Base-by-base conservation (phyloP, 2,113 vertebrate species). In the Corythornis cristatus region DNA sequence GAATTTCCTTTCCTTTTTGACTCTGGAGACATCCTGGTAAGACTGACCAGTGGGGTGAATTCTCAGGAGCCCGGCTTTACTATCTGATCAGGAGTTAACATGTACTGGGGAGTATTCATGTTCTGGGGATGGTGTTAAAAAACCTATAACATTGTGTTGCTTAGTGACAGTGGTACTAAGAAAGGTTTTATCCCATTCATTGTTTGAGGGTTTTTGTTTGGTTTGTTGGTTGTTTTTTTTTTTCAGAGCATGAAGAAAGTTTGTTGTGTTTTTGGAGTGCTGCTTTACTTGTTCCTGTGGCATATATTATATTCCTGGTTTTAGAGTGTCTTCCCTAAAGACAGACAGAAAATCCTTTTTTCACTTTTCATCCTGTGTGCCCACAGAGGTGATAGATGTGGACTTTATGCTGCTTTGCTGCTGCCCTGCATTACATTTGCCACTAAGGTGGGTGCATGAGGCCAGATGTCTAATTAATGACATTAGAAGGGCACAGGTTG, bases 401-500 rank as follows among this genome's bases (percentile, higher is more conserved):
- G 37, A 62, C 35, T 91, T 85, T 91, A 45, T 54, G 58, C 46
- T 87, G 78, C 46, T 93, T 57, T 89, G 78, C 64, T 89, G 84
- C 88, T 89, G 72, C 67, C 61, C 19, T 58, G 75, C 72, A 21
- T 94, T 85, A 14, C 82, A 91, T 87, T 89, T 91, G 77, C 86
- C 89, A 54, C 86, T 88, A 57, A 87, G 87, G 62, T 91, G 88
- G 31, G 82, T 95, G 58, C 87, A 66, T 70, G 89, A 83, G 54
- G 85, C 88, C 82, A 88, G 50, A 58, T 77, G 70, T 37, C 82
- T 93, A 93, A 93, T 89, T 93, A 93, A 75, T 11, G 0, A 46
- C 64, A 89, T 91, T 95, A 93, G 78, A 83, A 93, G 89, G 91
- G 82, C 89, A 91, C 46, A 91, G 74, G 78, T 90, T 89, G 84